Base-by-base conservation (phyloP, 1,140 invertebrate genomes). In the Papilio machaon region DNA sequence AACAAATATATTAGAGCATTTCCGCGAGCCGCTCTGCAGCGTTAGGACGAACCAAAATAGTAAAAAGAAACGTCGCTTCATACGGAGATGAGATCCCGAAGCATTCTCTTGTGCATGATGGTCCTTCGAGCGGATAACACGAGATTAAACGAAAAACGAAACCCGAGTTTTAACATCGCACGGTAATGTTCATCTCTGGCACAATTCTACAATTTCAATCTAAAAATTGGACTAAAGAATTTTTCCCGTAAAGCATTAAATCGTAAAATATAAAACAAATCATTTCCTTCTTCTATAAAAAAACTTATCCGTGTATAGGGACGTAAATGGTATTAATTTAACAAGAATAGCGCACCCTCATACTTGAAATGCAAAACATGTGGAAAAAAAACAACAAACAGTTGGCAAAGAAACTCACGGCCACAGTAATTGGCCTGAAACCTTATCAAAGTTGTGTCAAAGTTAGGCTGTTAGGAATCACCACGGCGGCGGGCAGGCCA, bases 381-480 rank as follows among this genome's bases (percentile, higher is more conserved):
- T 58, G 52, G 7, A 58, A 60, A 52, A 78, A 75, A 54, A n/a
- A 81, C 30, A 60, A 64, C 38, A 54, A 30, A 19, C 49, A 35
- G 75, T 30, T 49, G 17, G 47, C 15, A 75, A 81, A 38, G 30
- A 38, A 74, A 60, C 58, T 46, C 80, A 81, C 52, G 73, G 38
- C 47, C 80, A 49, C 52, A 43, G 46, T 60, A 64, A 64, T 70
- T 80, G 80, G 81, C 85, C 85, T 86, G 80, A 85, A 83, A 88
- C 86, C 87, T 87, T 89, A 91, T 90, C 87, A 89, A 91, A 91
- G 83, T 91, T 89, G 87, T 84, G 86, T 76, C 74, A 54, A 92
- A 93, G 88, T 92, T 93, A 83, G 84, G 90, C 88, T 91, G 89
- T 92, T 91, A 92, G 86, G 85, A 91, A 90, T 89, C 86, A 81